phyloP scores from a whole-genome alignment of 2,113 vertebrate species.

The Camelus bactrianus region DNA sequence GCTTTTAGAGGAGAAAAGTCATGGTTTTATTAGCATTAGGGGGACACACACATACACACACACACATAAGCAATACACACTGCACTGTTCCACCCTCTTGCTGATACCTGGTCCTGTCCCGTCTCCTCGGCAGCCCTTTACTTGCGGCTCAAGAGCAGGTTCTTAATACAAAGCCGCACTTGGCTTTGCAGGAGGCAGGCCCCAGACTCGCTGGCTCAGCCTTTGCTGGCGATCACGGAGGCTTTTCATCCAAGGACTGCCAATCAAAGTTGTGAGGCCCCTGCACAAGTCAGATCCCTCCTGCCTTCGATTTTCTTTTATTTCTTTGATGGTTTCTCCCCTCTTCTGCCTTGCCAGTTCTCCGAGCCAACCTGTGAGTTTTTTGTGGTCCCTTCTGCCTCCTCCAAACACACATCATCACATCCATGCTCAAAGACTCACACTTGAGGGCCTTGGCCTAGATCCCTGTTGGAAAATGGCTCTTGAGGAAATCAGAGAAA shows the following conservation, averaged over 20 bases:
- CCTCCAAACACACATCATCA: neutral
- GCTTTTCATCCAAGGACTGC: constrained; percentile 5
- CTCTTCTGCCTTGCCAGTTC: neutral
- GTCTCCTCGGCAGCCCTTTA: neutral
- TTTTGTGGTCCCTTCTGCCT: neutral
- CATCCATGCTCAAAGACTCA: neutral
- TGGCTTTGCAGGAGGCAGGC: neutral
- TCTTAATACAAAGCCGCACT: neutral
- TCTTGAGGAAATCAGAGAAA: constrained; percentile 54
- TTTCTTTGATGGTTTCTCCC: neutral
- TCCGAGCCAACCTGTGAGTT: neutral
- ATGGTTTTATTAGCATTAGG: neutral
- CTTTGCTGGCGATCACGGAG: neutral
- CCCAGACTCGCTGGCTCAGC: neutral
- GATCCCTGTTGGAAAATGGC: constrained; percentile 57
- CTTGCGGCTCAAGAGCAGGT: neutral
- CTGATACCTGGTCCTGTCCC: neutral
- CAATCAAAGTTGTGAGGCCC: neutral
- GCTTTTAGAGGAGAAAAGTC: constrained; percentile 44
- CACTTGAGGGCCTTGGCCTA: constrained; percentile 54
- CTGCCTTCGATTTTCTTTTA: constrained; percentile 7
- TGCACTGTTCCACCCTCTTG: constrained; percentile 10
- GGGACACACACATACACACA: neutral
- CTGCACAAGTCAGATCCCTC: neutral
- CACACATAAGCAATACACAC: neutral